Base-by-base conservation (phyloP, 2,797 vertebrate species). In the Pempheris klunzingeri region DNA sequence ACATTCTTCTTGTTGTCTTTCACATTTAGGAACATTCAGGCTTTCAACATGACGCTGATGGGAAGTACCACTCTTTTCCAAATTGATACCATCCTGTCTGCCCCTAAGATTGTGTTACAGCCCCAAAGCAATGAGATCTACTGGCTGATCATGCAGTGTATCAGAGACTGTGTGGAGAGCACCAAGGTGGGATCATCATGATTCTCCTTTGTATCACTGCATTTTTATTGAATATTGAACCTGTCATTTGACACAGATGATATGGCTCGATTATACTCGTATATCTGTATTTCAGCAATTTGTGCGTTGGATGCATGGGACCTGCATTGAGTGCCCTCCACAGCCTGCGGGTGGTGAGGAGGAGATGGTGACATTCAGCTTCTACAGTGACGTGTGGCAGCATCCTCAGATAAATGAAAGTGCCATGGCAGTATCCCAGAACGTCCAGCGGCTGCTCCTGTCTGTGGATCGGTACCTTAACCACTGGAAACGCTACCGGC, bases 261-360 rank as follows among this genome's bases (percentile, higher is more conserved):
- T 30, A 12, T 26, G 11, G 64, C 7, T 32, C 65, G 9, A 69
- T 36, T 71, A 26, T 60, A 22, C 4, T n/a, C 4, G 11, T 66
- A 6, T 69, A 55, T 63, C 55, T 76, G 22, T 58, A 14, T 78
- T 86, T 46, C 70, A 99, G 98, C 78, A 89, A 55, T 99, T 99
- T 67, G 55, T 96, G 4, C 97, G 98, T 2, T 99, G 98, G 98
- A 98, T 98, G 97, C 92, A 91, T 0, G 96, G 97, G 38, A 97
- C 96, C 0, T 99, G 98, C 75, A 94, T 96, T 2, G 96, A 97
- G 24, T 99, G 98, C 81, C 96, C 96, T 14, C 94, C 97, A 3
- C 97, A 97, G 84, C 92, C 6, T 0, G 72, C 93, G 3, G 84
- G 81, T 0, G 87, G 80, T 18, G 94, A 95, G 1, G 95, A 96